Base-by-base conservation (phyloP, 2,888 invertebrate genomes). In the Amphipoea lucens region DNA sequence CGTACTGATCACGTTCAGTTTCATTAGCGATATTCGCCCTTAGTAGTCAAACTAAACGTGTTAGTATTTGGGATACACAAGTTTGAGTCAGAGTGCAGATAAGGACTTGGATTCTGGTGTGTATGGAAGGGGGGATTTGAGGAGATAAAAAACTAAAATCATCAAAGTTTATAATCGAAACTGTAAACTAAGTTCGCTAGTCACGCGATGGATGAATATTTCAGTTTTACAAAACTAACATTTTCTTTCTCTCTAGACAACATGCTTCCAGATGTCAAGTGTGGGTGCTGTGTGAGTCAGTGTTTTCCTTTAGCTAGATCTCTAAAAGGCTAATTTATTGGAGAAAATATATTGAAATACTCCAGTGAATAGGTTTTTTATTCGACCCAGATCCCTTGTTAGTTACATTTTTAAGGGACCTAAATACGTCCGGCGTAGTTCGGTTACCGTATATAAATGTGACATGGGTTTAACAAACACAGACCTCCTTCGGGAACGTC, bases 391-490 rank as follows among this genome's bases (percentile, higher is more conserved):
- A 60, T n/a, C n/a, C 48, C 66, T 81, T 73, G 42, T 73, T 81
- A 60, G 65, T 42, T 66, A 65, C 36, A 72, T 63, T 67, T 78
- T 68, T 63, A 63, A 67, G 60, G 14, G 23, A 63, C 42, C 42
- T 68, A 65, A 72, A 79, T 72, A 74, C 63, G 57, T 45, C 51
- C 1, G 6, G 17, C 71, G 29, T 63, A 45, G 60, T 36, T 57
- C 51, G 36, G n/a, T 48, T 51, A 45, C 66, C 62, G 63, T 76
- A 71, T 73, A 63, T 54, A 72, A 77, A 76, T 42, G 63, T 79
- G 84, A 79, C 45, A 74, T 74, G 54, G 65, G 84, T 74, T 60
- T 51, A 54, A 45, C 40, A 62, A 78, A 83, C 62, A 71, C 71
- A 78, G 14, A 63, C 65, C 45, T 63, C 23, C 63, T 65, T 66